These are phyloP conservation scores for Calypte anna DNA, from an alignment of 2,113 vertebrate genomes.

Conservation along the genomic window DNA sequence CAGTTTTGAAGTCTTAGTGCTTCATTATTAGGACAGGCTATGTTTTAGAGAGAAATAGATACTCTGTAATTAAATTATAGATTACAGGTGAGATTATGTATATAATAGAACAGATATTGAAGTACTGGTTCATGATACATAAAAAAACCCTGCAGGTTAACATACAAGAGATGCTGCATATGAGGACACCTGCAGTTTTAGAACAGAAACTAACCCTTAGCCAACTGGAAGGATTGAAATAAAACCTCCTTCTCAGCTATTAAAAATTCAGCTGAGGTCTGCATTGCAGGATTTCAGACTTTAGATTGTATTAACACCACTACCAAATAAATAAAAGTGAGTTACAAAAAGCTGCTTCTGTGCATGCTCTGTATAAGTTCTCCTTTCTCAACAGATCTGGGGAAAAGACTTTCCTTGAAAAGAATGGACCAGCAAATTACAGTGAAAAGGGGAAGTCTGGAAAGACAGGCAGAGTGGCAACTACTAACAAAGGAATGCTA, in stretches of 20 bases:
- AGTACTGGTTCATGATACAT: background rate
- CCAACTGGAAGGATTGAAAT: background rate
- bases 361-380: background rate
- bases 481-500: background rate
- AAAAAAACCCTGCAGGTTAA: background rate
- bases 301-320: background rate
- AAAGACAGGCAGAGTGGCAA: background rate
- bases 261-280: background rate
- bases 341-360: background rate
- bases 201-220: background rate
- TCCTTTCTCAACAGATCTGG: background rate
- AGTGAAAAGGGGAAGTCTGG: background rate
- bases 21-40: background rate
- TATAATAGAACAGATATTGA: background rate
- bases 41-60: background rate
- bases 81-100: background rate
- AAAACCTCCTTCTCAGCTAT: background rate
- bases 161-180: background rate
- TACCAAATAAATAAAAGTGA: background rate
- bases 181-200: background rate
- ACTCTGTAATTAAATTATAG: background rate
- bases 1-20: background rate
- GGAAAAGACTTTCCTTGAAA: background rate
- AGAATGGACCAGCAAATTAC: background rate
- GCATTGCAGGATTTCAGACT: background rate